Base-by-base conservation (phyloP, 2,888 invertebrate genomes). In the Tachina grossa region DNA sequence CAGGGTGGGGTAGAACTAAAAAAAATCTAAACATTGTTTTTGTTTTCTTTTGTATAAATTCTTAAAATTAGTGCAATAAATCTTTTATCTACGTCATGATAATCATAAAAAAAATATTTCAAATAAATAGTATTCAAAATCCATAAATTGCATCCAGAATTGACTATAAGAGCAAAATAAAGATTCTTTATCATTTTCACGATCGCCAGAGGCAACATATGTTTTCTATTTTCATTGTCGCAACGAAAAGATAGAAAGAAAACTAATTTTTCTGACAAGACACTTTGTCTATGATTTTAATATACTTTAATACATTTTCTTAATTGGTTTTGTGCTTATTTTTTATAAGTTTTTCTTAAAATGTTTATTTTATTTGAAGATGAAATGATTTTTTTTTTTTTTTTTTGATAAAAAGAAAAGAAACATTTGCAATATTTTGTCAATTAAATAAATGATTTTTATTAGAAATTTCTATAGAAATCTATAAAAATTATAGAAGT, bases 281-380 rank as follows among this genome's bases (percentile, higher is more conserved):
- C 78, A 79, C 31, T 55, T 53, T 79, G 78, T 69, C 78, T 79
- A 14, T 41, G 78, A 61, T 45, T 53, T 63, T 39, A 9, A 45
- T 16, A 43, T 19, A 22, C 6, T 53, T 53, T 16, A 14, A 45
- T 49, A 9, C 49, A 39, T 9, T 57, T 61, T 9, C n/a, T 59
- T 49, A 51, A 59, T 61, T 61, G 10, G 14, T 68, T 51, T 16
- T 41, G 41, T 31, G 6, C 31, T 59, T 51, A 31, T 11, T 22
- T 14, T 66, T 53, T 22, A 45, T 16, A 41, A n/a, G 49, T 59
- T 61, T 55, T 3, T 49, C 59, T 13, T 0, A 22, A 49, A 49
- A 39, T 49, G 41, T 63, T 66, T 39, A 22, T 41, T 77, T 66
- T 77, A 51, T 75, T 19, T 22, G n/a, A 59, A 43, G 65, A 45